Base-by-base conservation (phyloP, 2,888 invertebrate genomes). In the Limenitis camilla region DNA sequence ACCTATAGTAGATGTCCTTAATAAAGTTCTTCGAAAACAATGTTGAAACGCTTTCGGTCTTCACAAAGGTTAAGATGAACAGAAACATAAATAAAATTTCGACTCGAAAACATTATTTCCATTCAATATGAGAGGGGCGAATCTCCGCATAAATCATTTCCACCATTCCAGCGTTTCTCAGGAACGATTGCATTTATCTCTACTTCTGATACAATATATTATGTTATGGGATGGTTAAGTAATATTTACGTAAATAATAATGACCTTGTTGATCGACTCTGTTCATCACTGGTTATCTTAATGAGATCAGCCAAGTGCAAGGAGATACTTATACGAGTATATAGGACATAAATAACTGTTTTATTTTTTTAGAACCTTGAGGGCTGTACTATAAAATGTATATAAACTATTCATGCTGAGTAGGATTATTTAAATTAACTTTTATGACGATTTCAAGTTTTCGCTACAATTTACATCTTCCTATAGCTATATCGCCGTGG, bases 171-270 rank as follows among this genome's bases (percentile, higher is more conserved):
- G 49, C 43, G 50, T 46, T 53, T 52, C 36, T 40, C 39, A 32
- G 48, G 52, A 51, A 56, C 56, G 55, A 59, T 56, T 59, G 52
- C 48, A 33, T 53, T 59, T 57, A 55, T 57, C 52, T 55, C 42
- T 38, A 39, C 44, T 55, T 55, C 35, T 29, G 45, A 38, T 30
- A 30, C 11, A 11, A 30, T 38, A 45, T 45, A 30, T 30, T 11
- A 38, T 36, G 1, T 45, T 11, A 30, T 9, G 9, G 35, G 35
- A 7, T 36, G 11, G 29, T 30, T 29, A 45, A 29, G 1, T 45
- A 19, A 45, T 11, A 8, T 45, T 45, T 38, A 6, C 11, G 28
- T 35, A 28, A 8, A 35, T 28, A 44, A 29, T 5, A 33, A 9
- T 3, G 2, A 5, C 1, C 5, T 35, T 9, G 7, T 9, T 10